phyloP scores from a whole-genome alignment of 2,888 invertebrate genomes.

The Antitype chi region DNA sequence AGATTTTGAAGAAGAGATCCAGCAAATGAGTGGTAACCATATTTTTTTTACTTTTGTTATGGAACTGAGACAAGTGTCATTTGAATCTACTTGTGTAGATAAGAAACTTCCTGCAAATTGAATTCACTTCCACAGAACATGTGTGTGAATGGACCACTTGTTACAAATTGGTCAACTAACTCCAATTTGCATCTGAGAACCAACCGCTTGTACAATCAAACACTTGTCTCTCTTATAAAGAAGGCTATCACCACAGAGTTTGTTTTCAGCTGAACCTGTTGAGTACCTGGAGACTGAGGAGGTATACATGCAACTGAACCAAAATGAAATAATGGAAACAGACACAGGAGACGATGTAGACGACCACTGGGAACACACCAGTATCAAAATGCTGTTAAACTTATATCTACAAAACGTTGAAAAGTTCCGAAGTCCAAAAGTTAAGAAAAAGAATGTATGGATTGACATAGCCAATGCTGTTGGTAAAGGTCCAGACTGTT shows the following conservation, averaged over 20 bases:
- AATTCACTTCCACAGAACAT: conserved; percentile 46
- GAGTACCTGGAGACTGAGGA: conserved; percentile 80
- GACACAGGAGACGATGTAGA: conserved; percentile 81
- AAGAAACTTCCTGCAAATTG: conserved; percentile 55
- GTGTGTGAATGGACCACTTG: conserved; percentile 47
- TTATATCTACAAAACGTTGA: conserved; percentile 84
- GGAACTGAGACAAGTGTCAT: conserved; percentile 19
- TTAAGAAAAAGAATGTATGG: conserved; percentile 87
- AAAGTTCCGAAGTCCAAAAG: conserved; percentile 85
- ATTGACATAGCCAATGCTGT: conserved; percentile 80
- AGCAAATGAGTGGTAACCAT: conserved; percentile 66
- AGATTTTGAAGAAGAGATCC: conserved; percentile 52
- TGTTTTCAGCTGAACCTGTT: conserved; percentile 78
- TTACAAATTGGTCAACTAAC: conserved; percentile 48
- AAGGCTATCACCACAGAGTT: conserved; percentile 65
- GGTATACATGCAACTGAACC: conserved; percentile 79
- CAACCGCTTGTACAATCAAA: conserved; percentile 26
- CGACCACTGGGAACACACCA: conserved; percentile 85
- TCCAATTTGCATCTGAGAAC: conserved; percentile 42
- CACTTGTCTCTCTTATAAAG: conserved; percentile 13
- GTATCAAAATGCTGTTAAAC: conserved; percentile 78
- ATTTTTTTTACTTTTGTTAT: conserved; percentile 41
- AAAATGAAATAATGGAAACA: conserved; percentile 77
- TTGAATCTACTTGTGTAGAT: conserved; percentile 24
- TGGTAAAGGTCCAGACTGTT: conserved; percentile 83